A percentile compares a stretch with the other conserved stretches of the same genome.
These are phyloP conservation scores for Mesitornis unicolor DNA, from an alignment of 2,113 vertebrate genomes.

Conservation along the genomic window DNA sequence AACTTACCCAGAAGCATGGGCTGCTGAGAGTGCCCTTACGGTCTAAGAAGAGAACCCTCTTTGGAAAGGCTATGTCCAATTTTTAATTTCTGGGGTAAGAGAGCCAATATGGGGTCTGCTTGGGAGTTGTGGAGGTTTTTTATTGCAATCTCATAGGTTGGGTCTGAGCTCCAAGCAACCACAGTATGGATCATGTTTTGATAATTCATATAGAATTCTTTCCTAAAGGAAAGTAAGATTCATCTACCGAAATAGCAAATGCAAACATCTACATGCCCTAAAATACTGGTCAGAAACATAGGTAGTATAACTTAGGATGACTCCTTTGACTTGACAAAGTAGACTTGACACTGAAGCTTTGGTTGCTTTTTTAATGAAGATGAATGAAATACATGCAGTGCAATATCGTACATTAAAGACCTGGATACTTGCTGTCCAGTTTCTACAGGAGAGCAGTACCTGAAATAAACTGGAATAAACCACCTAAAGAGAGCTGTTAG, in stretches of 20 bases:
- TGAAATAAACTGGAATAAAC: background rate
- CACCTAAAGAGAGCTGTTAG: background rate
- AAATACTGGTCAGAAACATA: background rate
- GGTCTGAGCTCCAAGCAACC: background rate
- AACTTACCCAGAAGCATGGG: background rate
- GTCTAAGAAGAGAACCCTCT: background rate
- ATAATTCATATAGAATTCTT: background rate
- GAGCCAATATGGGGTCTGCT: background rate
- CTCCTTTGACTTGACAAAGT: background rate
- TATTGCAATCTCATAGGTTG: background rate
- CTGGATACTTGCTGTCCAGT: background rate
- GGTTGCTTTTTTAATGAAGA: background rate
- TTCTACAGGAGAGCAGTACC: background rate
- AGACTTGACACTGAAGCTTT: background rate
- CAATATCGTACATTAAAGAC: background rate
- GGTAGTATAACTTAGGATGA: background rate
- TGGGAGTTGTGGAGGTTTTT: background rate
- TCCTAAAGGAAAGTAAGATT: background rate
- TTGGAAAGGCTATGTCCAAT: background rate
- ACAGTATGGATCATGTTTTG: background rate
- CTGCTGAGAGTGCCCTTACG: background rate
- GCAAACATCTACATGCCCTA: background rate
- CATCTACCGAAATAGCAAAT: background rate
- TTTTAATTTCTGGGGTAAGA: background rate
- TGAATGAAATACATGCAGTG: background rate